Evolutionary conservation across 2,113 vertebrate genomes (phyloP), one percentile per base, ranked within the genome.

Genomic region (Pedetes capensis): DNA sequence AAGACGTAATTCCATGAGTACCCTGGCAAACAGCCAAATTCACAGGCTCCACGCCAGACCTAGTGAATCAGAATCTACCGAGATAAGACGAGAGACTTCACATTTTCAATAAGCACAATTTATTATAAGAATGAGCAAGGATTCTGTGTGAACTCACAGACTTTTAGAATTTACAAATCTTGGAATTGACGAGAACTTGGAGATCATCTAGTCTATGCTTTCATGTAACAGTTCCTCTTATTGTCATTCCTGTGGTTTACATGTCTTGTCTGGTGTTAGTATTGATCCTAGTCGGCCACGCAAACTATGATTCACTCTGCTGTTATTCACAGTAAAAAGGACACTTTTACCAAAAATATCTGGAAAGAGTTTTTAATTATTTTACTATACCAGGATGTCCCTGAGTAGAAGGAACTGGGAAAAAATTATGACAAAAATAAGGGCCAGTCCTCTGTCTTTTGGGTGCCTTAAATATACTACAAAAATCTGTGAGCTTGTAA

Each of bases 291-390:
- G 34, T 88, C n/a, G n/a, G n/a, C n/a, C 49, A 47, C 39, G n/a
- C 8, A 13, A 75, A 51, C 20, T 95, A 66, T 91, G 78, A 69
- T 76, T 71, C 51, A 93, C 14, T 64, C 25, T 49, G 85, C 1
- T 53, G 29, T 64, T 82, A 79, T 10, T 17, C 71, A 71, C 22
- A 86, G 17, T n/a, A 85, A 29, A 82, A 42, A 85, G 11, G 16
- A 93, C 86, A 83, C 16, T 68, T 79, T 72, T 39, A 89, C 20
- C 63, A 74, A 55, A 83, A 53, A 53, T 42, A 59, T 89, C 29
- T 81, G 7, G 27, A 76, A 95, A 91, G 32, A 12, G 49, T 57
- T 96, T 91, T 76, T 74, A 53, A 63, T 63, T 92, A 42, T 76
- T 95, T 85, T 89, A 80, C 17, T 66, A 22, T 66, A 61, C 18